phyloP scores from a whole-genome alignment of 2,797 vertebrate species.

The Phoebastria nigripes region DNA sequence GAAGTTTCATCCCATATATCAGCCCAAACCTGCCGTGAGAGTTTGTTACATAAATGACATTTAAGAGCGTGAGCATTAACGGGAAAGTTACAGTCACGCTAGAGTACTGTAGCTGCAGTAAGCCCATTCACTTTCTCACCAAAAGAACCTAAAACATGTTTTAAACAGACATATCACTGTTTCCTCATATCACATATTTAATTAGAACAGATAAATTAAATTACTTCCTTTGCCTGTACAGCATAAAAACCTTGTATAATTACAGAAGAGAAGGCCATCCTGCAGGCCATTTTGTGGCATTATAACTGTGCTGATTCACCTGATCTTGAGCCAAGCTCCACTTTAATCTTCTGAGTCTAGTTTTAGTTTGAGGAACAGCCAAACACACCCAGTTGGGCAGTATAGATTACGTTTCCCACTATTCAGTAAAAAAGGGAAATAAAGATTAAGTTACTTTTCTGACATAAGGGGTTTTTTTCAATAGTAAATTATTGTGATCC shows the following conservation, averaged over 20 bases:
- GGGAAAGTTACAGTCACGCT: neutral
- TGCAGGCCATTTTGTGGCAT: slow-evolving; percentile 36
- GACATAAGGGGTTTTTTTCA: neutral
- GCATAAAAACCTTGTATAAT: slow-evolving; percentile 3
- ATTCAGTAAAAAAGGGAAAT: neutral
- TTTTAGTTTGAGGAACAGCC: slow-evolving; percentile 46
- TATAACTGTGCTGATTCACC: slow-evolving; percentile 48
- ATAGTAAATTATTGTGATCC: neutral
- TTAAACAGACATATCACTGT: neutral
- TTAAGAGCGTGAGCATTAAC: neutral
- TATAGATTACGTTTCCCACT: neutral
- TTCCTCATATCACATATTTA: slow-evolving; percentile 27
- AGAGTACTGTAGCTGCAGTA: neutral
- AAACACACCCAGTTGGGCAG: slow-evolving; percentile 41
- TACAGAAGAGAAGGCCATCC: slow-evolving; percentile 31
- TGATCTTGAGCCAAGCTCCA: slow-evolving; percentile 40
- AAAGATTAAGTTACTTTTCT: slow-evolving; percentile 4
- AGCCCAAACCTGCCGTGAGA: neutral
- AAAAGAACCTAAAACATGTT: neutral
- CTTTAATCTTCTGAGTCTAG: slow-evolving; percentile 46
- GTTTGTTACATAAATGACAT: neutral
- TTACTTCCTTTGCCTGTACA: slow-evolving; percentile 26
- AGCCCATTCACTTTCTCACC: neutral
- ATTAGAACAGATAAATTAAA: slow-evolving; percentile 47
- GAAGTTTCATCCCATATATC: neutral